Evolutionary conservation across 2,797 vertebrate genomes (phyloP), one percentile per base, ranked within the genome.

Genomic region (Coluber constrictor): DNA sequence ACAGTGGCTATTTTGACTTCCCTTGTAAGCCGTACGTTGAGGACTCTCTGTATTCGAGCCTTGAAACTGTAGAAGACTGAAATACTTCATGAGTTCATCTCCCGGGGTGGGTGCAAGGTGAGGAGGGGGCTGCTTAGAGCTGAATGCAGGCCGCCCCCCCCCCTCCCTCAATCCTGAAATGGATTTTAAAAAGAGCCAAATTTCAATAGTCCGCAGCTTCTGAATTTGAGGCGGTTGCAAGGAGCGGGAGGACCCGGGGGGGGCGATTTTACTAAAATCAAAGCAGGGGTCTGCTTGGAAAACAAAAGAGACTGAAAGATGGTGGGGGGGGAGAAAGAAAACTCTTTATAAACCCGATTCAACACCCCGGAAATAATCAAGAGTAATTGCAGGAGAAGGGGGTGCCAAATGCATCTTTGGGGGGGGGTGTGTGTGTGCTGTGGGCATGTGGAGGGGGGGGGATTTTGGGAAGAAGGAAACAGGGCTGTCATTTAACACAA

Each of bases 321-420:
- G 18, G 15, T 56, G 55, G 13, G 13, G 55, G 0, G 1, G 29
- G n/a, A n/a, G n/a, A 43, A n/a, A 51, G 56, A 12, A 18, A 2
- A 23, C 37, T 27, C 23, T 93, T 93, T 94, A 90, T 32, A 91
- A 94, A 20, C 0, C 13, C 0, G 87, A 27, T 9, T 29, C 88
- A 90, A 88, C 43, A 1, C 93, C 63, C 55, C 94, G 92, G 74
- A 95, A 93, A 59, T 61, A 32, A 32, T 93, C 87, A 2, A 61
- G 88, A 57, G 13, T 25, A 57, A 90, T 74, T 25, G 92, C 37
- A 7, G 25, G 37, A 43, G 12, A 13, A 11, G 12, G 25, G 37
- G 5, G 7, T 18, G 15, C 15, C 66, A 18, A 32, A 74, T 16
- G 15, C n/a, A n/a, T 66, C 61, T 29, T 11, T 0, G 12, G 12